Evolutionary conservation across 2,797 vertebrate species (phyloP).

Genomic region (Acanthornis magna): DNA sequence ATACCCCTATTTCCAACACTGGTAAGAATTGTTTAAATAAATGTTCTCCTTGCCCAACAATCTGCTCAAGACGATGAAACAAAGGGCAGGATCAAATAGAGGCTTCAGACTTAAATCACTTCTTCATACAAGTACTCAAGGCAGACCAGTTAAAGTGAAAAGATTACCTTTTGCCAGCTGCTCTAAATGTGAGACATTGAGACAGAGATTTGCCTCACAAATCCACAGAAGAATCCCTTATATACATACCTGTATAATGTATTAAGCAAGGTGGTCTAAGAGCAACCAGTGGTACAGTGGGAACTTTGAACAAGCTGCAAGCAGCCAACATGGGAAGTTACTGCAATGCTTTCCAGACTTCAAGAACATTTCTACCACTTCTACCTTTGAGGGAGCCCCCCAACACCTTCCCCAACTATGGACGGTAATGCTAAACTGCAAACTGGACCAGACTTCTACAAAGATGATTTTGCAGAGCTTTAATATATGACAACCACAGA

Average conservation of each 20-base stretch:
- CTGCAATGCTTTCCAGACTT: not conserved
- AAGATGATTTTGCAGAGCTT: not conserved
- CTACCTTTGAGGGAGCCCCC: not conserved
- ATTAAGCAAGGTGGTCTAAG: not conserved
- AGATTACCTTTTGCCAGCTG: not conserved
- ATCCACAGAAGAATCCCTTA: not conserved
- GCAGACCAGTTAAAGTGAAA: not conserved
- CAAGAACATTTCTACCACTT: not conserved
- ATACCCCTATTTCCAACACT: not conserved
- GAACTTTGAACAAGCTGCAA: not conserved
- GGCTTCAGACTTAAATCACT: not conserved
- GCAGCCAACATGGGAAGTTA: not conserved
- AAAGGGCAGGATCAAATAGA: not conserved
- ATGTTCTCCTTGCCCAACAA: not conserved
- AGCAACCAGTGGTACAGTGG: not conserved
- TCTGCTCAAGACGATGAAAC: not conserved
- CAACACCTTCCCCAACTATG: not conserved
- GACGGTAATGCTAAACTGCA: not conserved
- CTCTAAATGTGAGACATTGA: not conserved
- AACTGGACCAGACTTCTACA: not conserved
- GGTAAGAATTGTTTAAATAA: not conserved
- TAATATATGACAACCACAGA: not conserved
- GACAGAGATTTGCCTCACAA: not conserved
- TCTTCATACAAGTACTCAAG: not conserved
- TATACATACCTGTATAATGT: not conserved